Evolutionary conservation across 2,888 invertebrate genomes (phyloP).

Genomic region (Pachymerium ferrugineum): DNA sequence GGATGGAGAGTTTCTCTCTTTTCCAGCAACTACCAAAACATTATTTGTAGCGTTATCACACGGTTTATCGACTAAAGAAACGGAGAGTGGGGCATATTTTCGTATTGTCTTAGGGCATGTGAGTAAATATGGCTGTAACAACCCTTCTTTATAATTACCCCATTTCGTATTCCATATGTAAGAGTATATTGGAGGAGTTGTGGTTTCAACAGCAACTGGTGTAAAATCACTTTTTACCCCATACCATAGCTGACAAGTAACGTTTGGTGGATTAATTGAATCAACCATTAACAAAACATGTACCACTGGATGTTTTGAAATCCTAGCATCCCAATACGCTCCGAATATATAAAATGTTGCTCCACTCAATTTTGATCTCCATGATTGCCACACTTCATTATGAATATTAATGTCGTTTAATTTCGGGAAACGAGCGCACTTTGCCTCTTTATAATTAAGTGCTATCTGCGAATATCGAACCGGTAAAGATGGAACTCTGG

Average conservation of each 20-base stretch:
- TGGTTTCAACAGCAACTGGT: slow-evolving; percentile 73
- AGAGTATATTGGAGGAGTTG: slow-evolving; percentile 44
- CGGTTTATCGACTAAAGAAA: slow-evolving; percentile 29
- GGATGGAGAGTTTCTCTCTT: background rate
- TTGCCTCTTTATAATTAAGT: background rate
- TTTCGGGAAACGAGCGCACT: slow-evolving; percentile 54
- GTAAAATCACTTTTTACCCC: slow-evolving; percentile 75
- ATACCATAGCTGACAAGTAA: slow-evolving; percentile 84
- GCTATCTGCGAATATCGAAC: background rate
- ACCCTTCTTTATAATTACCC: slow-evolving; percentile 87
- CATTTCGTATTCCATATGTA: slow-evolving; percentile 92
- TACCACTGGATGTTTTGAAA: slow-evolving; percentile 62
- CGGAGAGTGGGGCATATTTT: background rate
- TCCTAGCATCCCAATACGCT: slow-evolving; percentile 77
- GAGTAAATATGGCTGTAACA: slow-evolving; percentile 83
- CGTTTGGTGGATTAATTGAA: slow-evolving; percentile 73
- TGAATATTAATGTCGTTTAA: slow-evolving; percentile 88
- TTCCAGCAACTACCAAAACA: slow-evolving; percentile 27
- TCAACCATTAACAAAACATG: slow-evolving; percentile 84
- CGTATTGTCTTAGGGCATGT: slow-evolving; percentile 75
- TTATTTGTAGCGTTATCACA: slow-evolving; percentile 54
- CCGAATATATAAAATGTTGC: slow-evolving; percentile 88
- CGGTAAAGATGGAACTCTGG: slow-evolving; percentile 25
- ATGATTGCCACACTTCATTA: slow-evolving; percentile 88
- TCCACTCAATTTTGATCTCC: slow-evolving; percentile 57